Conservation (phyloP, 2,113 vertebrate species). For the Antechinus flavipes region DNA sequence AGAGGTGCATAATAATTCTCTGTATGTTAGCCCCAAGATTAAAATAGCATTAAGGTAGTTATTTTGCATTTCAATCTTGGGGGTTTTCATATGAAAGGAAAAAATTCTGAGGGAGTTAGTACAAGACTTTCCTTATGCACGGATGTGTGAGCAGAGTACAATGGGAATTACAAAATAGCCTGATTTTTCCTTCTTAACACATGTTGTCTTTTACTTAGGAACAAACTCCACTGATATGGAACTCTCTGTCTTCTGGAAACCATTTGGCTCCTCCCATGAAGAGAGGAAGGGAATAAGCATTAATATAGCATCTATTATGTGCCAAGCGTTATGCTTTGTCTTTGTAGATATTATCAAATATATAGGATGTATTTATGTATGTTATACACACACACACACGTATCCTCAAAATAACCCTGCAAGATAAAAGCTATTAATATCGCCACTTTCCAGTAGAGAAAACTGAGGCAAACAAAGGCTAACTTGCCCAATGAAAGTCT, state of each 20-base stretch:
- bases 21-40: neutral
- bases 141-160: neutral
- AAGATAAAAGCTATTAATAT: neutral
- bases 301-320: neutral
- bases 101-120: neutral
- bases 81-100: neutral
- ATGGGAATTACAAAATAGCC: neutral
- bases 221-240: neutral
- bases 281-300: neutral
- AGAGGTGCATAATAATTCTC: conserved; percentile 62
- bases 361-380: too few relatives aligned
- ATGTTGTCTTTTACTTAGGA: neutral
- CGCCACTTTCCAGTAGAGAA: neutral
- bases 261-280: neutral
- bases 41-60: neutral
- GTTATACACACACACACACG: too few relatives aligned
- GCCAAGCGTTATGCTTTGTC: neutral
- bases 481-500: neutral
- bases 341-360: neutral
- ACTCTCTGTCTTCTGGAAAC: neutral
- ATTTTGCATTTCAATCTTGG: neutral
- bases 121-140: neutral
- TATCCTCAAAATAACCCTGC: neutral
- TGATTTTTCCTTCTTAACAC: neutral
- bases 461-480: neutral